Conservation (phyloP, 2,888 invertebrate genomes). For the Heliconius sara region DNA sequence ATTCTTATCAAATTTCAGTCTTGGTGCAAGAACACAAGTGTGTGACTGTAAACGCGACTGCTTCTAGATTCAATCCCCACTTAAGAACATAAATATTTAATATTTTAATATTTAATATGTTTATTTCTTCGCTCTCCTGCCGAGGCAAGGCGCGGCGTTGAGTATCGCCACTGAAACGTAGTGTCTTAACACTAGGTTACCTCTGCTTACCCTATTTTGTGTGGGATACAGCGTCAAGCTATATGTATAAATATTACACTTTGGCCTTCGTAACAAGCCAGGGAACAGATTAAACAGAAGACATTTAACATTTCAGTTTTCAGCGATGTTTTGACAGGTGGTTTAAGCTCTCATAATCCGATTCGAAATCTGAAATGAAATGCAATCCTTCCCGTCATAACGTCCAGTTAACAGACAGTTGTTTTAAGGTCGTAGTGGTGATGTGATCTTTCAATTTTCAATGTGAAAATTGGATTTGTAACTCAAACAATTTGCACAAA, state of each 20-base stretch:
- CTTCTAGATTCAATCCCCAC: too few species aligned
- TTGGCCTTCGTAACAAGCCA: neutral
- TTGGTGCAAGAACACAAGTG: too few species aligned
- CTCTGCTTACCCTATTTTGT: neutral
- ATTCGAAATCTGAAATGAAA: constrained; percentile 21
- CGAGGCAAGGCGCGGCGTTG: too few species aligned
- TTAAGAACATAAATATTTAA: too few species aligned
- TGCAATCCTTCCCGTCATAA: constrained; percentile 15
- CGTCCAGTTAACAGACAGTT: constrained; percentile 5
- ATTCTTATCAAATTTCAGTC: too few species aligned
- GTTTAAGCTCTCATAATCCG: constrained; percentile 12
- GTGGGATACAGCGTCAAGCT: neutral
- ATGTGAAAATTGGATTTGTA: neutral
- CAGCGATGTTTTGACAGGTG: neutral
- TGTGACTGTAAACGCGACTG: too few species aligned
- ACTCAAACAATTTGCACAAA: neutral
- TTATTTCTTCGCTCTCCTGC: too few species aligned
- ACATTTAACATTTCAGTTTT: neutral
- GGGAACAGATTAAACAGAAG: neutral
- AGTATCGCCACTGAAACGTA: too few species aligned
- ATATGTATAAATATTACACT: neutral
- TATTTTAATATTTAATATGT: too few species aligned
- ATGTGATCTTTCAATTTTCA: neutral
- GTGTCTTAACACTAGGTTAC: too few species aligned
- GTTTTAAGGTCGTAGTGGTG: neutral